These are phyloP conservation scores for Esox lucius DNA, from an alignment of 2,797 vertebrate species.

Conservation along the genomic window DNA sequence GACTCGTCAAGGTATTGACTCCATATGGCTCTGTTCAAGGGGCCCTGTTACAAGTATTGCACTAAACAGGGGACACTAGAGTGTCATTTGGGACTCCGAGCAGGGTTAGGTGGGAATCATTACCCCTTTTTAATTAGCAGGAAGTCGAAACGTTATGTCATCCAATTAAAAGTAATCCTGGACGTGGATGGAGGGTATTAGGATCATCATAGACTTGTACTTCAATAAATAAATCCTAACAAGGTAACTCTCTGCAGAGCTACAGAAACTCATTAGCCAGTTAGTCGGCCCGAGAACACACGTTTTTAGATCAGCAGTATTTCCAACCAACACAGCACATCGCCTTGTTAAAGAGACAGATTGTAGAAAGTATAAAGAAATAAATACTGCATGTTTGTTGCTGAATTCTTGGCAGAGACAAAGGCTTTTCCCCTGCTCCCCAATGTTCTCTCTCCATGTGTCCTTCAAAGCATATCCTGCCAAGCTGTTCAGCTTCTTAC, in stretches of 20 bases:
- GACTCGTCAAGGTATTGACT: too few species aligned
- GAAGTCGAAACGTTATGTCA: slow-evolving; percentile 40
- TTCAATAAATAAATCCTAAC: not conserved
- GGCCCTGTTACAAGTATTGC: not conserved
- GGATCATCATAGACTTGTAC: slow-evolving; percentile 5
- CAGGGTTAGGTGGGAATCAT: slow-evolving; percentile 22
- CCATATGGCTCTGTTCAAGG: not conserved
- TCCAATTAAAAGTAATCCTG: slow-evolving; percentile 40
- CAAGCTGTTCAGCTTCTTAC: too few species aligned
- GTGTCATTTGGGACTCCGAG: not conserved
- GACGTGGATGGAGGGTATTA: slow-evolving; percentile 9
- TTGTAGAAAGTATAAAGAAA: not conserved
- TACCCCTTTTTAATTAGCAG: slow-evolving; percentile 40
- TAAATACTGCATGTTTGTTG: not conserved
- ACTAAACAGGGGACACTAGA: not conserved
- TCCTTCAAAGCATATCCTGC: too few species aligned
- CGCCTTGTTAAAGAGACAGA: not conserved
- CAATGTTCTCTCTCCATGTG: not conserved
- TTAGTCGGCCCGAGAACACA: not conserved
- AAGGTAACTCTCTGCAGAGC: not conserved
- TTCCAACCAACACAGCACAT: not conserved
- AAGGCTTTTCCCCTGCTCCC: not conserved
- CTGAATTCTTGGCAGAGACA: not conserved
- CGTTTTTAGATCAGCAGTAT: not conserved
- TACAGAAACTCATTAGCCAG: not conserved